Percentiles rank a stretch among this genome's conserved stretches.
phyloP scores from a whole-genome alignment of 1,140 invertebrate genomes.

The Drosophila orosa region DNA sequence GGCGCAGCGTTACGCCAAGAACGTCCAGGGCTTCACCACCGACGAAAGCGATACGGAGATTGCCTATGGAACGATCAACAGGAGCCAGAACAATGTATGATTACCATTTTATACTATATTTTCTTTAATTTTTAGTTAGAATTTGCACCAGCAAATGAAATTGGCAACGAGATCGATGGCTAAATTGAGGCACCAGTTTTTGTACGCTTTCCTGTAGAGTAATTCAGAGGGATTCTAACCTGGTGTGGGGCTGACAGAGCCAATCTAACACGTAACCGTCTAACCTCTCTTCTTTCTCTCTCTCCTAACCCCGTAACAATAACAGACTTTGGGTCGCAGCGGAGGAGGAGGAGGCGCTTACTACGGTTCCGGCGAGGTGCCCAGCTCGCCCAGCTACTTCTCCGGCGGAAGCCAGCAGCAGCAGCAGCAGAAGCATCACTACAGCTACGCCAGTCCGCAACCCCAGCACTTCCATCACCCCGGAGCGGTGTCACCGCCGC shows the following conservation, averaged over 20 bases:
- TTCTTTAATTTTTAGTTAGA: constrained; percentile 25
- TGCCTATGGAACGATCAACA: constrained; percentile 70
- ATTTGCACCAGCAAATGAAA: constrained; percentile 45
- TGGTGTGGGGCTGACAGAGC: constrained; percentile 51
- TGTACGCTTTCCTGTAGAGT: constrained; percentile 9
- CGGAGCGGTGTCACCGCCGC: constrained; percentile 76
- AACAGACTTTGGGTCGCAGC: constrained; percentile 80
- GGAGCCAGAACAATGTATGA: constrained; percentile 83
- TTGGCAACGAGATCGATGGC: constrained; percentile 61
- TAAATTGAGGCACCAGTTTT: constrained; percentile 34
- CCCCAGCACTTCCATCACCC: constrained; percentile 82
- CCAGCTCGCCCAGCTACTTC: constrained; percentile 75
- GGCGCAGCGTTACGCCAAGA: constrained; percentile 91
- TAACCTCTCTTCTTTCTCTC: constrained; percentile 63
- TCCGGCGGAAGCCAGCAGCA: constrained; percentile 50
- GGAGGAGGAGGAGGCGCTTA: constrained; percentile 41
- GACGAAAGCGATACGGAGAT: constrained; percentile 86
- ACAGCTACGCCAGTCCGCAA: constrained; percentile 69
- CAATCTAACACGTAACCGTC: constrained; percentile 63
- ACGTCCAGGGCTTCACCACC: constrained; percentile 85
- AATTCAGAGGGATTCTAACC: constrained; percentile 32
- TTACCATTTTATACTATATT: constrained; percentile 5
- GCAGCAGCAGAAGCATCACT: constrained; percentile 72
- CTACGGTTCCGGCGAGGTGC: constrained; percentile 69
- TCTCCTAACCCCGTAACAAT: constrained; percentile 59